These are phyloP conservation scores for Dromococcyx pavoninus DNA, from an alignment of 2,797 vertebrate species.

Conservation along the genomic window DNA sequence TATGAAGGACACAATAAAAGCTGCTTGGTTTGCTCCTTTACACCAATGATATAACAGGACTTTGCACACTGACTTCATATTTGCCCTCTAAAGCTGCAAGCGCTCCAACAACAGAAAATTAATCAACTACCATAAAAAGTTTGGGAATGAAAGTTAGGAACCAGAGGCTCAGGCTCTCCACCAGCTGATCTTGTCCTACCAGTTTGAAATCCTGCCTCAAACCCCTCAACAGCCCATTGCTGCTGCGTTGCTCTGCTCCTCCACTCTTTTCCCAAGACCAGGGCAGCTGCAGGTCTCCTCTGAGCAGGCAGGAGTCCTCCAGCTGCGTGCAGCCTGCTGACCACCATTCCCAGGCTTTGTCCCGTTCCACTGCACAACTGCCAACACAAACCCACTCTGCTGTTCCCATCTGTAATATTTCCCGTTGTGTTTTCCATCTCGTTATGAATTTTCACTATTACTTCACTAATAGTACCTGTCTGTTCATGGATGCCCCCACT, in stretches of 20 bases:
- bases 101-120: not conserved
- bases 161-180: not conserved
- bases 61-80: not conserved
- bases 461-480: not conserved
- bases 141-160: not conserved
- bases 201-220: not conserved
- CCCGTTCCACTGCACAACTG: not conserved
- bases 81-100: not conserved
- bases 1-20: too few species aligned
- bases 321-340: not conserved
- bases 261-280: not conserved
- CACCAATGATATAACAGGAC: too few species aligned
- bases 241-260: not conserved
- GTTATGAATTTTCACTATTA: fast-evolving
- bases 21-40: not conserved
- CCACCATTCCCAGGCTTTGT: not conserved
- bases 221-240: not conserved
- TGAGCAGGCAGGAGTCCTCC: not conserved
- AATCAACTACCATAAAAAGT: not conserved
- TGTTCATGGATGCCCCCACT: not conserved
- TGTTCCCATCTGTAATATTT: not conserved
- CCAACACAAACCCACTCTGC: not conserved
- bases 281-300: not conserved
- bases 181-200: not conserved
- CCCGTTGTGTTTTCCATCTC: not conserved